Conservation (phyloP, 2,797 vertebrate genomes). For the Accipiter badius region DNA sequence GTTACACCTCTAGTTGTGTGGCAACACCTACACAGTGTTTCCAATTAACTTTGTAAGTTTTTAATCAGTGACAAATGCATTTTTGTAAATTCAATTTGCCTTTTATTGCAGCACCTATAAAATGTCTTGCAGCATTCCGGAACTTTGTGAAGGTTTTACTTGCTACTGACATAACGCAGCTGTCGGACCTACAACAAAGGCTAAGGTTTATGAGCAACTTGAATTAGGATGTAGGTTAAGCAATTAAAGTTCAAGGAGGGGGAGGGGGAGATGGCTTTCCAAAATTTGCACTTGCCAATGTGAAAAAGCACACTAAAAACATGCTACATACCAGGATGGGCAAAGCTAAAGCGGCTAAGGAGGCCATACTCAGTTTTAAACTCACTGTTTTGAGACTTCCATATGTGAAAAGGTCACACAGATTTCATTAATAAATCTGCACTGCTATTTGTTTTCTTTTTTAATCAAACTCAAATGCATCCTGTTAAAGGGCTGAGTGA, state of each 20-base stretch:
- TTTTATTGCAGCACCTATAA: slow-evolving; percentile 96
- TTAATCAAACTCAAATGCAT: slow-evolving; percentile 87
- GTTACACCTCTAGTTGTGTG: slow-evolving; percentile 81
- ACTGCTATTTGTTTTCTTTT: slow-evolving; percentile 79
- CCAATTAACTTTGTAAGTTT: slow-evolving; percentile 90
- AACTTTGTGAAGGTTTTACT: slow-evolving; percentile 94
- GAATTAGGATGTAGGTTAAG: slow-evolving; percentile 96
- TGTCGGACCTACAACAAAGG: slow-evolving; percentile 93
- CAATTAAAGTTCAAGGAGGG: slow-evolving; percentile 92
- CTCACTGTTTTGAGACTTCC: slow-evolving; percentile 47
- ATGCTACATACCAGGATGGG: background rate
- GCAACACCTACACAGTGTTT: slow-evolving; percentile 91
- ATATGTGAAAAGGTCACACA: slow-evolving; percentile 82
- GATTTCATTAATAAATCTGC: slow-evolving; percentile 82
- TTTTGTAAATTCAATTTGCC: slow-evolving; percentile 91
- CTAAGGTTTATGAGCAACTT: slow-evolving; percentile 90
- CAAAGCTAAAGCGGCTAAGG: background rate
- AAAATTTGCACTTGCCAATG: slow-evolving; percentile 38
- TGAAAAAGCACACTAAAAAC: slow-evolving; percentile 21
- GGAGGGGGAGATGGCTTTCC: slow-evolving; percentile 57
- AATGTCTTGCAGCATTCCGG: slow-evolving; percentile 95
- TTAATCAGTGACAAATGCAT: slow-evolving; percentile 85
- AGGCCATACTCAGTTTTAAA: slow-evolving; percentile 30
- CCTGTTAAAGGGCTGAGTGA: slow-evolving; percentile 87
- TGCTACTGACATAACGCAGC: slow-evolving; percentile 97